These are phyloP conservation scores for Lepidocyrtoides sp. DNA, from an alignment of 2,888 invertebrate species.

Conservation along the genomic window DNA sequence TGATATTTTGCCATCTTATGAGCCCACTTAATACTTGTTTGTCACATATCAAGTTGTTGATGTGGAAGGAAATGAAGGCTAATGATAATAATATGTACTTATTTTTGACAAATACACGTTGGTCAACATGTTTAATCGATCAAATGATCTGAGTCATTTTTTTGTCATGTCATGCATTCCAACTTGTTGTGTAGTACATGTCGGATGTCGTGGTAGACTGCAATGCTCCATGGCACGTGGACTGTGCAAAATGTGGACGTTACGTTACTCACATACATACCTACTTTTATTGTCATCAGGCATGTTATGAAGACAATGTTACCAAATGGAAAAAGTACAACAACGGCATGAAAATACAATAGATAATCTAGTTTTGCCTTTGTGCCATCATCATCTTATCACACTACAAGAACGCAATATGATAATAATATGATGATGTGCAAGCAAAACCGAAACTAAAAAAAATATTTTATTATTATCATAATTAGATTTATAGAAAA, in stretches of 20 bases:
- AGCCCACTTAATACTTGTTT: neutral
- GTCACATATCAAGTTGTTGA: neutral
- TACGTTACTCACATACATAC: neutral
- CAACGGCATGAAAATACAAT: neutral
- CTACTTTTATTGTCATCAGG: neutral
- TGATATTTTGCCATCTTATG: neutral
- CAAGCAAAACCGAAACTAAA: neutral
- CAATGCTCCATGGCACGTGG: neutral
- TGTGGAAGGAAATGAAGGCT: neutral
- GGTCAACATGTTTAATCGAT: neutral
- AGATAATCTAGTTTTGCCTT: neutral
- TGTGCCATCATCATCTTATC: neutral
- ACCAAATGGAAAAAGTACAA: neutral
- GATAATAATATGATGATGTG: neutral
- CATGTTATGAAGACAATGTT: neutral
- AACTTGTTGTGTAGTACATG: neutral
- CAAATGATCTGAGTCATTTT: neutral
- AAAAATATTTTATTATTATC: conserved; percentile 23
- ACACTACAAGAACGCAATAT: neutral
- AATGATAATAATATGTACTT: neutral
- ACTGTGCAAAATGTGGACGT: neutral
- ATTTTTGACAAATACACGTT: neutral
- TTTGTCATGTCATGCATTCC: neutral
- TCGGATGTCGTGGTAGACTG: too few species aligned
- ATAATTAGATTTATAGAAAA: conserved; percentile 57